Evolutionary conservation across 2,113 vertebrate genomes (phyloP).

Genomic region (Apeltes quadracus): DNA sequence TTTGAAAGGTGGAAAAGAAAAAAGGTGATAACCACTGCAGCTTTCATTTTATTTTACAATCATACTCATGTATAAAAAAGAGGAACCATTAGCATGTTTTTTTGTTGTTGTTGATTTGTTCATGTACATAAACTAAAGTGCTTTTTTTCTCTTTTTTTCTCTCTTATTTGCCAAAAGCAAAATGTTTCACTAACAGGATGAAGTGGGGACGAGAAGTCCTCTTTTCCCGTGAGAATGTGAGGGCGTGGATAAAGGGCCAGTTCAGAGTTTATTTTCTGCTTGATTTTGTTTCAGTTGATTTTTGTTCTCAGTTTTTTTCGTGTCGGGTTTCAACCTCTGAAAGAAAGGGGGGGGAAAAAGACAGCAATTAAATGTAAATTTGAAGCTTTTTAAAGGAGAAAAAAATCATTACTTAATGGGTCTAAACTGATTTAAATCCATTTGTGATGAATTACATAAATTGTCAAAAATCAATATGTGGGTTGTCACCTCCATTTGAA

Average conservation of each 20-base stretch:
- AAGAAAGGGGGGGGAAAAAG: constrained; percentile 37
- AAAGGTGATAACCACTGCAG: constrained; percentile 80
- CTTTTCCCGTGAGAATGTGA: constrained; percentile 54
- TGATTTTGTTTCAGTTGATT: constrained; percentile 57
- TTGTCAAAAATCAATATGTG: background rate
- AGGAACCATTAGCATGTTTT: constrained; percentile 53
- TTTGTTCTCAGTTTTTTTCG: constrained; percentile 77
- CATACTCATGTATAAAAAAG: constrained; percentile 86
- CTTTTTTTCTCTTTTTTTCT: constrained; percentile 69
- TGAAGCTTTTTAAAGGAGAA: background rate
- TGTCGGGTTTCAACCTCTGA: constrained; percentile 78
- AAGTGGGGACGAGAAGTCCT: constrained; percentile 75
- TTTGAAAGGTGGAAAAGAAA: constrained; percentile 61
- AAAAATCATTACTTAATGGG: background rate
- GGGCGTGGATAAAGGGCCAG: constrained; percentile 66
- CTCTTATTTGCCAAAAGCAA: constrained; percentile 80
- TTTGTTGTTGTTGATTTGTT: constrained; percentile 76
- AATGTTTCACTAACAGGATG: constrained; percentile 76
- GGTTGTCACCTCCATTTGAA: background rate
- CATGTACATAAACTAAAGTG: constrained; percentile 84
- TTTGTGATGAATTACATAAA: background rate
- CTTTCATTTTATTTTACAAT: constrained; percentile 85
- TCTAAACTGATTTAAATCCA: background rate
- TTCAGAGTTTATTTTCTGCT: constrained; percentile 60
- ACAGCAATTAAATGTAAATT: background rate